These are phyloP conservation scores for Apotomis betuletana DNA, from an alignment of 2,888 invertebrate species.

Conservation along the genomic window DNA sequence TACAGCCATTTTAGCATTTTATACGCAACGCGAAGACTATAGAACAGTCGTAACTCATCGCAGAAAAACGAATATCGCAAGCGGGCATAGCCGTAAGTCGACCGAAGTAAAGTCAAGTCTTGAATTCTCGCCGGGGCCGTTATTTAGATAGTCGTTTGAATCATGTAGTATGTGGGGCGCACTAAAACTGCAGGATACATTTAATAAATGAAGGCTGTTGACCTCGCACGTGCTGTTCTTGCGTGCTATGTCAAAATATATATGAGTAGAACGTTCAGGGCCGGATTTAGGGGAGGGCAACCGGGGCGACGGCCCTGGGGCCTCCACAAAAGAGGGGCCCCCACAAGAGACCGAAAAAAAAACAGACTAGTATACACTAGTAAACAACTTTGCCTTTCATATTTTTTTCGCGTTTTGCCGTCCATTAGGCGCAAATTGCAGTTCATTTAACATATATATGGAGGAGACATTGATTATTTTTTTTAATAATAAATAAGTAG, in stretches of 20 bases:
- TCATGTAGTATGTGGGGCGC: slow-evolving; percentile 45
- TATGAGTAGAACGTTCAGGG: neutral
- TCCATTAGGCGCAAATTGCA: too few species aligned
- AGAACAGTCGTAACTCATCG: slow-evolving; percentile 4
- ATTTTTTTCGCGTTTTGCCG: too few species aligned
- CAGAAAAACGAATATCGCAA: slow-evolving; percentile 15
- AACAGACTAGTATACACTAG: too few species aligned
- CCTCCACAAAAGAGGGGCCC: too few species aligned
- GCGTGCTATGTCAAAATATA: slow-evolving; percentile 46
- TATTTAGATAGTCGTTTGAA: slow-evolving; percentile 42
- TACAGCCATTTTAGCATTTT: neutral
- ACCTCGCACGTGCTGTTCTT: slow-evolving; percentile 55
- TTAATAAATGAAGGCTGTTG: slow-evolving; percentile 60
- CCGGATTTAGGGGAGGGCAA: too few species aligned
- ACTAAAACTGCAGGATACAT: slow-evolving; percentile 61
- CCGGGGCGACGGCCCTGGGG: too few species aligned
- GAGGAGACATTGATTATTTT: too few species aligned
- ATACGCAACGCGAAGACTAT: neutral
- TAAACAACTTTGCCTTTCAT: too few species aligned
- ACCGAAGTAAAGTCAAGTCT: slow-evolving; percentile 7
- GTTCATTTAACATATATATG: too few species aligned
- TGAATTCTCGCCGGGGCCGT: slow-evolving; percentile 30
- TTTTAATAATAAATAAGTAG: too few species aligned
- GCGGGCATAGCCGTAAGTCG: neutral
- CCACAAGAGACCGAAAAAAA: too few species aligned